These are phyloP conservation scores for Neuroscelio doddi DNA, from an alignment of 2,888 invertebrate genomes.

Conservation along the genomic window DNA sequence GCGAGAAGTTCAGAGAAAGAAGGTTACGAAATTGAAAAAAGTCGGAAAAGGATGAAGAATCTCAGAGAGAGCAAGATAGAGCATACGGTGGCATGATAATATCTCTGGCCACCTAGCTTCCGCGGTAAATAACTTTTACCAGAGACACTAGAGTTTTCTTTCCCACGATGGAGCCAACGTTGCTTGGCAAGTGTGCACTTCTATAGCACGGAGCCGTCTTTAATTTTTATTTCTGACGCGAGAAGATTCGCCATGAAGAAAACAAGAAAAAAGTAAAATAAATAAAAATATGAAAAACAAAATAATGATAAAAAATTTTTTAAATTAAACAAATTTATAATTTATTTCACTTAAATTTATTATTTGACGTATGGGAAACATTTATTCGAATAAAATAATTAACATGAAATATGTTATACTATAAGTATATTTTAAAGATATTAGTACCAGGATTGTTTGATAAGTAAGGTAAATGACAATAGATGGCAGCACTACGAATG, in stretches of 20 bases:
- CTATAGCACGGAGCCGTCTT: neutral
- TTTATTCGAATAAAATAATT: too few relatives aligned
- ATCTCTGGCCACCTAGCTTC: conserved; percentile 13
- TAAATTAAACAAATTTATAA: too few relatives aligned
- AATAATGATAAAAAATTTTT: too few relatives aligned
- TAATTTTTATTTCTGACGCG: neutral
- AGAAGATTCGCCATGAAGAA: neutral
- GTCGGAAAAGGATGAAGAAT: neutral
- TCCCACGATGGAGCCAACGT: neutral
- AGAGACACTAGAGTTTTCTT: conserved; percentile 7
- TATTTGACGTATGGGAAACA: too few relatives aligned
- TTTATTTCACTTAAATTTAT: too few relatives aligned
- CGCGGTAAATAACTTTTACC: conserved; percentile 13
- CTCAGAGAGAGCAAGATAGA: neutral
- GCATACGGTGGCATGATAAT: conserved; percentile 19
- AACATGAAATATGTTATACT: too few relatives aligned
- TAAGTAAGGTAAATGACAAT: too few relatives aligned
- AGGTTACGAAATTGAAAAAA: conserved; percentile 35
- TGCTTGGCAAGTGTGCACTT: conserved; percentile 3
- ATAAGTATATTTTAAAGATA: too few relatives aligned
- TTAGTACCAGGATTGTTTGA: too few relatives aligned
- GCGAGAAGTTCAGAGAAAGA: conserved; percentile 6
- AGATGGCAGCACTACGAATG: too few relatives aligned
- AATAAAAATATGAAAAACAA: too few relatives aligned
- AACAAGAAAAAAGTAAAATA: too few relatives aligned